These are phyloP conservation scores for Pangasius macronema DNA, from an alignment of 2,797 vertebrate genomes.

Conservation along the genomic window DNA sequence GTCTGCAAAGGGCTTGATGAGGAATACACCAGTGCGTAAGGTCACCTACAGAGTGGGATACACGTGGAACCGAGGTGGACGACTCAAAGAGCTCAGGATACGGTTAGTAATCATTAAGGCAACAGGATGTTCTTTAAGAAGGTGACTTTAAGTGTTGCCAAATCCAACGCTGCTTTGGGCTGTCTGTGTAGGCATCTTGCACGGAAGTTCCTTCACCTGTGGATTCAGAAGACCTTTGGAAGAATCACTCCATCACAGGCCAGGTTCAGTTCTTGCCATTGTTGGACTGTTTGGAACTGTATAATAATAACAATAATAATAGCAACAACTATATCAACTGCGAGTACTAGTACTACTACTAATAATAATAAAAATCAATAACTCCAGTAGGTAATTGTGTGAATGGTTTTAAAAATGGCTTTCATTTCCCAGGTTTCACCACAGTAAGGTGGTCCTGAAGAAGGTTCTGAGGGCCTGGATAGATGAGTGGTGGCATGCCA, in stretches of 20 bases:
- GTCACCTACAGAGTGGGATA: conserved; percentile 64
- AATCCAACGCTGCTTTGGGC: neutral
- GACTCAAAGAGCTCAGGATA: conserved; percentile 78
- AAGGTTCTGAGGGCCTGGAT: conserved; percentile 80
- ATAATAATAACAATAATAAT: neutral
- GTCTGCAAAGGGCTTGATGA: conserved; percentile 36
- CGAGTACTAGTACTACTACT: neutral
- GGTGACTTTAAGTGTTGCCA: neutral
- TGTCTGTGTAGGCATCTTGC: conserved; percentile 77
- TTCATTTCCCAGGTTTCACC: conserved; percentile 71
- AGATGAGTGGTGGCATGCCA: conserved; percentile 82
- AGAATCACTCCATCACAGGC: conserved; percentile 80
- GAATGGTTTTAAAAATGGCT: neutral
- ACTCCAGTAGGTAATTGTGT: neutral
- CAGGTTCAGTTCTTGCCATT: conserved; percentile 72
- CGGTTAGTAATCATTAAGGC: conserved; percentile 68
- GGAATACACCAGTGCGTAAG: conserved; percentile 49
- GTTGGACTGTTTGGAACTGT: neutral
- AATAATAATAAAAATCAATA: neutral
- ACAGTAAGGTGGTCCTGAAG: conserved; percentile 67
- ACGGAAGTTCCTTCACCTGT: conserved; percentile 87
- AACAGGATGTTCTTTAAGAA: neutral
- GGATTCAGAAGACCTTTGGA: conserved; percentile 87
- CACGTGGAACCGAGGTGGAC: conserved; percentile 74
- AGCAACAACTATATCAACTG: neutral